Base-by-base conservation (phyloP, 2,888 invertebrate species). In the Actias luna region DNA sequence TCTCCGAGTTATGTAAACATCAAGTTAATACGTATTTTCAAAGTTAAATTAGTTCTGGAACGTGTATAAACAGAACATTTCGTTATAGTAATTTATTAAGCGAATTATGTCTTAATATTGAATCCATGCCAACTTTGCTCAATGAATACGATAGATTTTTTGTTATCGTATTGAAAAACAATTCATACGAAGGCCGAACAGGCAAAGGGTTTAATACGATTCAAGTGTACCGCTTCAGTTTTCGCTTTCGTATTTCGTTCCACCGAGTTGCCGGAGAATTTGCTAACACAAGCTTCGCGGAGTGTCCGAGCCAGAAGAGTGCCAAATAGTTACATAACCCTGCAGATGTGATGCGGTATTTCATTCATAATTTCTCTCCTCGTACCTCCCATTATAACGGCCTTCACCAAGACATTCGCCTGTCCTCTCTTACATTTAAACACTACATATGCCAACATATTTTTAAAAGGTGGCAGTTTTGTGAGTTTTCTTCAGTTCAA, bases 261-360 rank as follows among this genome's bases (percentile, higher is more conserved):
- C 0, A 8, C 42, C 7, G 18, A 29, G 29, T 55, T 12, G 2
- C 46, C 12, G 12, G 29, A 55, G 27, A 55, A 16, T 8, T 29
- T 18, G 29, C 29, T 10, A 55, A 22, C 7, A 55, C 16, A 55
- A 29, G n/a, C n/a, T 55, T 18, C 1, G 29, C 46, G 46, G 60
- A 18, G 50, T 36, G 50, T 35, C 36, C 39, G 58, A 58, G 50
- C 33, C 66, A 77, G 69, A 78, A 75, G 69, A 75, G 78, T 82
- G 85, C 85, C 84, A 85, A 80, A 77, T 69, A 61, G 74, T 88
- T 87, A 86, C 81, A 79, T 87, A 87, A 88, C 77, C 75, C 70
- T 87, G 87, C 87, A 87, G 87, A 82, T 83, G 79, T 76, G 82
- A 83, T 84, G 86, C 84, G 84, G 82, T 71, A 80, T 67, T 79